A percentile compares a stretch with the other conserved stretches of the same genome.
Conservation (phyloP, 1,140 invertebrate genomes). For the Microplitis demolitor region DNA sequence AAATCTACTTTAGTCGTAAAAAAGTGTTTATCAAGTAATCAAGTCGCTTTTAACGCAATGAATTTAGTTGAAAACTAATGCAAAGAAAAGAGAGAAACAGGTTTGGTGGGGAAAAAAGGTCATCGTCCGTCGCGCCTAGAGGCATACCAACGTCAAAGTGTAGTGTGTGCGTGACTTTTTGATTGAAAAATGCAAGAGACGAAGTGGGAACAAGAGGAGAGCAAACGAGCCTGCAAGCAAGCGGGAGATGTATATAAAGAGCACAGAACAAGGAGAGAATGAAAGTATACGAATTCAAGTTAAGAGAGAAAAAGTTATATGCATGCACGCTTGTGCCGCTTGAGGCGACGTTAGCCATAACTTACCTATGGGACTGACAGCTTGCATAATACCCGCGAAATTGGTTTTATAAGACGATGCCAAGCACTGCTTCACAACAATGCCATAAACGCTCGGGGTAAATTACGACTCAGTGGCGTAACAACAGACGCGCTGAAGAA, state of each 20-base stretch:
- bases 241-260: constrained; percentile 2
- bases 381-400: constrained; percentile 61
- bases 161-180: constrained; percentile 26
- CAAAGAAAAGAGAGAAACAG: background rate
- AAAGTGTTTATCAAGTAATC: too few species aligned
- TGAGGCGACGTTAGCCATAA: constrained; percentile 53
- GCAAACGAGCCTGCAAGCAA: background rate
- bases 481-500: constrained; percentile 33
- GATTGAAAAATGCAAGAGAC: constrained; percentile 15
- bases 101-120: constrained; percentile 11
- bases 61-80: background rate
- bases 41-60: background rate
- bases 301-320: constrained; percentile 31
- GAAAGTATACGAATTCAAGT: too few species aligned
- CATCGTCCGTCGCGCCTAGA: constrained; percentile 15
- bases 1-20: too few species aligned
- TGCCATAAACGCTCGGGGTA: constrained; percentile 57
- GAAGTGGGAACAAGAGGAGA: background rate
- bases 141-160: constrained; percentile 27
- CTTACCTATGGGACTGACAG: constrained; percentile 57
- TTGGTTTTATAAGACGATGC: constrained; percentile 61
- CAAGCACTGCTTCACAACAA: constrained; percentile 56
- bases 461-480: constrained; percentile 55
- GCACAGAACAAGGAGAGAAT: constrained; percentile 10
- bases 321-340: constrained; percentile 47